These are phyloP conservation scores for Sebastes hubbsi DNA, from an alignment of 2,797 vertebrate genomes.

Conservation along the genomic window DNA sequence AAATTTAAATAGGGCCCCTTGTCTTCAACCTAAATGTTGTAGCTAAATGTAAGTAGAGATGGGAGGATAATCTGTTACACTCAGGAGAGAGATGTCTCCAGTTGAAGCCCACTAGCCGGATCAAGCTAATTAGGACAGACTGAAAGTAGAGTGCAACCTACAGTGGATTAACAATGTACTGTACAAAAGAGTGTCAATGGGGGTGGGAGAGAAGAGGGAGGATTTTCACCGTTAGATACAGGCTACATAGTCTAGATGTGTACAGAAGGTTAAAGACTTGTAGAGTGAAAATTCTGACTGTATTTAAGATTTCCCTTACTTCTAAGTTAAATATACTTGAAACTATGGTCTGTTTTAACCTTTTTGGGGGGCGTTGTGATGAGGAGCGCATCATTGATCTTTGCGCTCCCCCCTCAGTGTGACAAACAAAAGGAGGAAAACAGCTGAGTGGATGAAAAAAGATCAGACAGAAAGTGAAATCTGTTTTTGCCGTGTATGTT, in stretches of 20 bases:
- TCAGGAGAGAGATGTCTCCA: not conserved
- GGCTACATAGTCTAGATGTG: not conserved
- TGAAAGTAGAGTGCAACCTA: not conserved
- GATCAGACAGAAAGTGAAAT: not conserved
- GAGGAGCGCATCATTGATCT: not conserved
- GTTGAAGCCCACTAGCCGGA: slow-evolving; percentile 4
- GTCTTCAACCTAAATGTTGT: not conserved
- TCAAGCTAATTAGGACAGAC: slow-evolving; percentile 35
- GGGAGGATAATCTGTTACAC: not conserved
- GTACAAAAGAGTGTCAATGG: not conserved
- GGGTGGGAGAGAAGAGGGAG: not conserved
- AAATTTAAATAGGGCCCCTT: not conserved
- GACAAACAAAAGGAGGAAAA: not conserved
- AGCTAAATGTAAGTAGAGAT: not conserved
- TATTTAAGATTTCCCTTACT: not conserved
- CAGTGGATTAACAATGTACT: slow-evolving; percentile 26
- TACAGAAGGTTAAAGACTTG: not conserved
- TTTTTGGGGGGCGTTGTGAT: not conserved
- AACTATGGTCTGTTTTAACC: not conserved
- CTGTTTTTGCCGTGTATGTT: not conserved
- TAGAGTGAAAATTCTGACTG: not conserved
- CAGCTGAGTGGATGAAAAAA: not conserved
- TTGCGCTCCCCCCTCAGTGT: not conserved
- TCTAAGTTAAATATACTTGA: not conserved
- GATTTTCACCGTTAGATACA: not conserved